Evolutionary conservation across 2,888 invertebrate species (phyloP), one percentile per base, ranked within the genome.

Genomic region (Philereme transversata): DNA sequence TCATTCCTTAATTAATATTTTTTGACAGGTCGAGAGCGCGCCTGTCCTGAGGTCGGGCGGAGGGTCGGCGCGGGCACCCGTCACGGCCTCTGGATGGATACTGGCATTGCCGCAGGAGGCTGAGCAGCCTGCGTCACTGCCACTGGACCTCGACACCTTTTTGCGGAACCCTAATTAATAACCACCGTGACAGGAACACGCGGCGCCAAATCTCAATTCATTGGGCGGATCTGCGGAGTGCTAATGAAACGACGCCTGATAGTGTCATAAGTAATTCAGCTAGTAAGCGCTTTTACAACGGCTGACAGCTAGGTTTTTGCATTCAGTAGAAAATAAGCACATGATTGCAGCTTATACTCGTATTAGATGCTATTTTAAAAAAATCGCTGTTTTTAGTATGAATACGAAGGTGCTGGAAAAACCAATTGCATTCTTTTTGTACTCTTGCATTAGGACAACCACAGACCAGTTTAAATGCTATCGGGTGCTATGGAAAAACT

Each of bases 71-170:
- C 87, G 87, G 69, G 81, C 77, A 76, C 73, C 76, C 84, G 67
- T 76, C 69, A 66, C 81, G 81, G 76, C 77, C 68, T 81, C 73
- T 80, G 82, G 81, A 79, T 82, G 82, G 82, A 79, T 79, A 89
- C 89, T 89, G 88, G 76, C 79, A 79, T 77, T 87, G 87, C 88
- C 84, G 87, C 90, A 87, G 88, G 87, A 89, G 87, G 82, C 87
- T 90, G 88, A 87, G 88, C 86, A 89, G 87, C 82, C 87, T 90
- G 88, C 90, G 90, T 90, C 90, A 90, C 81, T 80, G 77, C 79
- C 76, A 72, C 81, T 83, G 88, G 86, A 87, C 86, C 87, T 81
- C 83, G 84, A 82, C 88, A 88, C 89, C 87, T 89, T 88, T 87
- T 89, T 87, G 82, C 74, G 87, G 87, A 80, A 82, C 86, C 87